Base-by-base conservation (phyloP, 2,113 vertebrate genomes). In the Phodopus roborovskii region DNA sequence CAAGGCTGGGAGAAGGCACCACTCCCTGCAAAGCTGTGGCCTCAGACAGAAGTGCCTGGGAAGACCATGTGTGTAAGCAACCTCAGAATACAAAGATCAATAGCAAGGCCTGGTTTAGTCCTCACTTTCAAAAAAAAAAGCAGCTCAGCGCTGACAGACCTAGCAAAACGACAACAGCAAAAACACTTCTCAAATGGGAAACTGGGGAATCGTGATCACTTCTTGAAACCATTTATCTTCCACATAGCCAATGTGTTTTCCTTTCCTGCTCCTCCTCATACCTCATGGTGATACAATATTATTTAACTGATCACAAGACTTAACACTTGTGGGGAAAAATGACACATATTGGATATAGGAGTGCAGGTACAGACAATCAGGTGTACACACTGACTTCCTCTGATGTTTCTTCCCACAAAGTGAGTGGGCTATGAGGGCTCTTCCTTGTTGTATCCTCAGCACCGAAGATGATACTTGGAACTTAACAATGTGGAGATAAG, bases 351-450 rank as follows among this genome's bases (percentile, higher is more conserved):
- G 2, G 39, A 60, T 22, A 12, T 17, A 62, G 66, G 36, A n/a
- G 42, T 24, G 33, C 19, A 20, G 42, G 16, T 1, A 3, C 0
- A 0, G 30, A 17, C 62, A 4, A 17, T 24, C 50, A 77, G 74
- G 30, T 0, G 28, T 3, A 22, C 2, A 64, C 33, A 4, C 9
- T 9, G 45, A 1, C 1, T 2, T 22, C 33, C 60, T 64, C 36
- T 17, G 17, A 7, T 1, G 0, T 7, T 28, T 75, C 83, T 24
- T 4, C 24, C 33, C 24, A 53, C 48, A 58, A 75, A 30, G 60
- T 15, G 42, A 90, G 64, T 70, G 19, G 20, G 3, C 17, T 33
- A 1, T 0, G 16, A n/a, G 30, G 22, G 7, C 10, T 42, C 70
- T 66, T 19, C 36, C 92, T 16, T 87, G 22, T n/a, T 74, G 12